phyloP scores from a whole-genome alignment of 2,113 vertebrate species.

The Perca schrenkii region DNA sequence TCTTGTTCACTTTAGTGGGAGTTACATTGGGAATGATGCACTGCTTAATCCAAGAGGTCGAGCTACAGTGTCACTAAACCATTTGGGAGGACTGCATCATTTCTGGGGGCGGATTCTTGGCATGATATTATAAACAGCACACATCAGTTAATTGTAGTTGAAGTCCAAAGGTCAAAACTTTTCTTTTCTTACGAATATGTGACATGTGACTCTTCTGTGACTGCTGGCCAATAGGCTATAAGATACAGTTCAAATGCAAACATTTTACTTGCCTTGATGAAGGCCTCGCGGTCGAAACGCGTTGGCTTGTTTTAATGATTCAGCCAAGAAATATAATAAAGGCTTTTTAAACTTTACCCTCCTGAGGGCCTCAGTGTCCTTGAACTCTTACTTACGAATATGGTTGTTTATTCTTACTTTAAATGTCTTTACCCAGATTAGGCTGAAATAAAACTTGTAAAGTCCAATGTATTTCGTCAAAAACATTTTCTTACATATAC shows the following conservation, averaged over 20 bases:
- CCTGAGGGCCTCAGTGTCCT: no score
- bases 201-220: no score
- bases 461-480: background rate
- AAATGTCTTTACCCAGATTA: background rate
- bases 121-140: background rate
- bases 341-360: no score
- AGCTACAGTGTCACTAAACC: background rate
- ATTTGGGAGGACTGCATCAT: background rate
- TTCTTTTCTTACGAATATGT: background rate
- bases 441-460: background rate
- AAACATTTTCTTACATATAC: background rate
- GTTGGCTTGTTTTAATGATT: no score
- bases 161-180: slow-evolving; percentile 7
- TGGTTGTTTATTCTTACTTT: background rate
- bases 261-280: no score
- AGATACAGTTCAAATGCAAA: no score
- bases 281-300: no score
- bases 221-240: no score
- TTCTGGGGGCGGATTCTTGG: background rate
- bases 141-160: slow-evolving; percentile 8
- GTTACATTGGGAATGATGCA: background rate
- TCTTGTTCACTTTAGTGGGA: background rate
- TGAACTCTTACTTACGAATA: background rate
- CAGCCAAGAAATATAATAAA: no score
- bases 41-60: background rate